phyloP scores from a whole-genome alignment of 30 jellyfish, hydroid and myxozoan species.

The Calvadosia cruxmelitensis region DNA sequence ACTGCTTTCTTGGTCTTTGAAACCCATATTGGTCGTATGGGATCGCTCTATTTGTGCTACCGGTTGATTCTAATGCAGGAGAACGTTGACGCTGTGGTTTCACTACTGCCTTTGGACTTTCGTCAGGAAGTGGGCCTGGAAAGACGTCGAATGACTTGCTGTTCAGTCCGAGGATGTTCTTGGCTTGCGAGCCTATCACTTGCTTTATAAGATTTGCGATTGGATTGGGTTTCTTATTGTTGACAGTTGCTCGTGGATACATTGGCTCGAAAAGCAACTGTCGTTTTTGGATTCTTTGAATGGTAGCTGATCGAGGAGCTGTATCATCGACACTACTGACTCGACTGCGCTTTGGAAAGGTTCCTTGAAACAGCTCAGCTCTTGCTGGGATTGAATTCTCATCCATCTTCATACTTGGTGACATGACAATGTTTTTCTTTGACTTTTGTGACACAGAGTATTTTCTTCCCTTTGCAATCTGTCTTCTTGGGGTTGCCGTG shows the following conservation, averaged over 20 bases:
- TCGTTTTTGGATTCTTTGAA: conserved; percentile 24
- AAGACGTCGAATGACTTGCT: conserved; percentile 91
- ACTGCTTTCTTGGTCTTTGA: background rate
- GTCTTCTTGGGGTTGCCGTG: background rate
- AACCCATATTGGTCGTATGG: background rate
- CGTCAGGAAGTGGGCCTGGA: conserved; percentile 97
- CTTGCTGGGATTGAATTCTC: background rate
- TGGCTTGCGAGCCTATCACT: conserved; percentile 81
- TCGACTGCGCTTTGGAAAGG: background rate
- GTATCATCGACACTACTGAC: background rate
- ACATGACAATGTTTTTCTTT: background rate
- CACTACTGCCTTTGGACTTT: background rate
- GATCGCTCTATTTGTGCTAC: background rate
- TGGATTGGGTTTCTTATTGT: conserved; percentile 50
- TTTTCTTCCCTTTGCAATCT: background rate
- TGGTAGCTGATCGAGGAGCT: background rate
- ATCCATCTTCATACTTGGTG: background rate
- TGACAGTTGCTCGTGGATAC: conserved; percentile 78
- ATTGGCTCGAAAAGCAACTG: conserved; percentile 50
- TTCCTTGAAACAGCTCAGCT: background rate
- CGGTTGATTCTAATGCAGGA: background rate
- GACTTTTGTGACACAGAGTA: background rate
- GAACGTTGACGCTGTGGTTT: background rate
- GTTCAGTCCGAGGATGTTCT: conserved; percentile 75
- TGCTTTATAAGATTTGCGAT: conserved; percentile 61